Conservation (phyloP, 2,888 invertebrate genomes). For the Cremastinae sp. region DNA sequence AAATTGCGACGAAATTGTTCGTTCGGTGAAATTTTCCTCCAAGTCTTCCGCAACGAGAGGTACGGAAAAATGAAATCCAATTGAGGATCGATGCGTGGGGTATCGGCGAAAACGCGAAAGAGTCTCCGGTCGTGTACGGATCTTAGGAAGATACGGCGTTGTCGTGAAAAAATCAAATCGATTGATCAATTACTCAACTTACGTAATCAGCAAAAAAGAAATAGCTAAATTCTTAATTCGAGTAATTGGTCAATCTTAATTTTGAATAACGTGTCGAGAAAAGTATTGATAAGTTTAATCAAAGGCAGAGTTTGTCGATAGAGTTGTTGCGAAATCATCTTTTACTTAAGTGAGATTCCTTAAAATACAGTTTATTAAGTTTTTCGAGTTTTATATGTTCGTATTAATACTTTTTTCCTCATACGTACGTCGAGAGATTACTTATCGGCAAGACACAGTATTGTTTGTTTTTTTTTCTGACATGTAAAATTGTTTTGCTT, state of each 20-base stretch:
- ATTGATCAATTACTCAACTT: conserved; percentile 20
- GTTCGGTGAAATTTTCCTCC: not conserved
- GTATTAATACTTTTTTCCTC: conserved; percentile 8
- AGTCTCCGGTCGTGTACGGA: conserved; percentile 31
- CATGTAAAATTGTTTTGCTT: not conserved
- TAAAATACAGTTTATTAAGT: conserved; percentile 63
- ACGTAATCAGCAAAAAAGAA: conserved; percentile 13
- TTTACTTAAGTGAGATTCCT: conserved; percentile 68
- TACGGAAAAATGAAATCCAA: conserved; percentile 5
- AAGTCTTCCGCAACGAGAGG: conserved; percentile 8
- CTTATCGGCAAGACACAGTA: not conserved
- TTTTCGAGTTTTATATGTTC: conserved; percentile 41
- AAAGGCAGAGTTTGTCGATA: conserved; percentile 21
- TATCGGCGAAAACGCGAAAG: conserved; percentile 26
- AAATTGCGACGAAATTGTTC: conserved; percentile 48
- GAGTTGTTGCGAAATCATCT: conserved; percentile 49
- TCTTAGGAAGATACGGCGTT: conserved; percentile 25
- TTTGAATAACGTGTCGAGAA: conserved; percentile 4
- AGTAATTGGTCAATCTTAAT: conserved; percentile 12
- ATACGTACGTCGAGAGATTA: conserved; percentile 7
- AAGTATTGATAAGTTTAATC: not conserved
- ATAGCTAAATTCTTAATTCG: conserved; percentile 7
- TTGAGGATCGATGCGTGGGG: conserved; percentile 20
- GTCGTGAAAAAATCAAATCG: conserved; percentile 22
- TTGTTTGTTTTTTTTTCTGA: conserved; percentile 1